Evolutionary conservation across 2,888 invertebrate genomes (phyloP), one percentile per base, ranked within the genome.

Genomic region (Athrips mouffetella): DNA sequence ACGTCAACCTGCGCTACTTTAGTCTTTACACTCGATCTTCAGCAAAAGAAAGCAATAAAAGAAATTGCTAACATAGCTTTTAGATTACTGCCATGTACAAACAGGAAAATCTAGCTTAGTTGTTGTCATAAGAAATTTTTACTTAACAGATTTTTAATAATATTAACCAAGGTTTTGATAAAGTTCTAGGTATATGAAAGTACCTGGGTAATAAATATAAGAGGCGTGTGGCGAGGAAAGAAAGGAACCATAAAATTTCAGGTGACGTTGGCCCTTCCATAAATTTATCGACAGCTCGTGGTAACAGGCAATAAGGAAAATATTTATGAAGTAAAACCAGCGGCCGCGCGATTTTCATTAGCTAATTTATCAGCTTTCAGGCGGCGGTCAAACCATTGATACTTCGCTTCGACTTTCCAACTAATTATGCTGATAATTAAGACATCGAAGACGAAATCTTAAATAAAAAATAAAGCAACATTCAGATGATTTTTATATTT

Each of bases 271-370:
- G 76, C 67, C 80, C 79, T 80, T 78, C 80, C 78, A 85, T 84
- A 84, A 85, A 85, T 85, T 85, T 84, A 85, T 86, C 80, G 85
- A 80, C 80, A 83, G 82, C 74, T 83, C 86, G 84, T 85, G 85
- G 84, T 80, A 84, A 79, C 80, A 75, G 85, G 81, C 83, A 76
- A 82, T 85, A 83, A 85, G 74, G 78, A 76, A 80, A 83, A 83
- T 86, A 87, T 87, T 86, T 87, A 85, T 84, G 78, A 82, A 80
- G 78, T 73, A 75, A 76, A 80, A 76, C 73, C 63, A 68, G 62
- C 65, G 58, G 45, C 67, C 64, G 65, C 70, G 72, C 77, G 73
- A 80, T 72, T 80, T 80, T 84, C 84, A 85, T 85, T 83, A 85
- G 78, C 77, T 84, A 86, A 86, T 85, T 44, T 84, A 83, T 73